These are phyloP conservation scores for Oasisia sp. DNA, from an alignment of 2,888 invertebrate genomes.

Conservation along the genomic window DNA sequence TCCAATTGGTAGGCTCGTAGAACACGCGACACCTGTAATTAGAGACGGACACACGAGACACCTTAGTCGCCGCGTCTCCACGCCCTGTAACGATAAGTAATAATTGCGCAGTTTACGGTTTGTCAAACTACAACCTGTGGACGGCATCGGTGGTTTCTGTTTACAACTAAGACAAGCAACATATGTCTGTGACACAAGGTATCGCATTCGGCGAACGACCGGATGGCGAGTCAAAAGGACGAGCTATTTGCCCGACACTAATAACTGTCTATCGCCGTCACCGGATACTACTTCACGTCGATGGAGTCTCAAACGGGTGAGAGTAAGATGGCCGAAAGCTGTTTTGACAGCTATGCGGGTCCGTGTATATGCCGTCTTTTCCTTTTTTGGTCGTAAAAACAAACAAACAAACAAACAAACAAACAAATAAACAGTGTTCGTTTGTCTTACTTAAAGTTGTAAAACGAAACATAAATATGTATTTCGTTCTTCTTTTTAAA, in stretches of 20 bases:
- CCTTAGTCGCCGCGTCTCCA: neutral
- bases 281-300: neutral
- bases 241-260: neutral
- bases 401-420: too few species aligned
- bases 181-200: neutral
- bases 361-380: too few species aligned
- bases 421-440: too few species aligned
- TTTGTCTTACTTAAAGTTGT: too few species aligned
- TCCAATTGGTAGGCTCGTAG: neutral
- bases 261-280: conserved; percentile 1
- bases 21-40: neutral
- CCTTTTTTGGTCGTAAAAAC: too few species aligned
- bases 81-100: neutral
- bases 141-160: neutral
- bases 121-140: neutral
- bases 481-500: too few species aligned
- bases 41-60: neutral
- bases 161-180: conserved; percentile 6
- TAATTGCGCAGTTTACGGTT: neutral
- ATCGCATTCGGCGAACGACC: neutral
- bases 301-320: neutral
- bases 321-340: neutral
- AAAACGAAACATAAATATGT: too few species aligned
- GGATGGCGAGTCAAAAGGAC: neutral
- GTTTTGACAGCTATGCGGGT: neutral